phyloP scores from a whole-genome alignment of 2,797 vertebrate genomes.

The Sebastes cheni region DNA sequence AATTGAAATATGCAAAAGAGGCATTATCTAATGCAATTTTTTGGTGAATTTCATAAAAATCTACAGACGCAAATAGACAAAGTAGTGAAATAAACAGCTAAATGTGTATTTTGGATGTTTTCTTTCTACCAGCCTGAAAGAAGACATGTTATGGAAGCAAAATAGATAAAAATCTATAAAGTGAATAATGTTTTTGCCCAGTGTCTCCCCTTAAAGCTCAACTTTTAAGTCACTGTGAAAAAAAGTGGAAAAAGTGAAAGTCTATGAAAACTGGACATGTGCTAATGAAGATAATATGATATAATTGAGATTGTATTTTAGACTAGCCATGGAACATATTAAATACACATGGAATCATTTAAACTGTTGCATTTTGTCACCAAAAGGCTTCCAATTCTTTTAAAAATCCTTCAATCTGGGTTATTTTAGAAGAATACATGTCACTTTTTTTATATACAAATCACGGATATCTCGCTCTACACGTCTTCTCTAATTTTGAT shows the following conservation, averaged over 20 bases:
- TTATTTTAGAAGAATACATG: background rate
- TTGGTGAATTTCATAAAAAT: too few relatives aligned
- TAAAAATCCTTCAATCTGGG: background rate
- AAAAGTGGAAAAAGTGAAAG: background rate
- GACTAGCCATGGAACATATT: background rate
- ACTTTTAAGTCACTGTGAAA: background rate
- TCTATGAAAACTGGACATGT: background rate
- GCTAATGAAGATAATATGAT: background rate
- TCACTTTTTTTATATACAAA: background rate
- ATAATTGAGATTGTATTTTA: background rate
- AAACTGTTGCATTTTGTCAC: background rate
- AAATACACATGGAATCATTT: background rate
- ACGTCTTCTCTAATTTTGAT: slow-evolving; percentile 3
- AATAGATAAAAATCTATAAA: background rate
- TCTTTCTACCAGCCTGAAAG: too few relatives aligned
- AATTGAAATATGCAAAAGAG: too few relatives aligned
- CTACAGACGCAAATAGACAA: too few relatives aligned
- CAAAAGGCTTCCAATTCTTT: background rate
- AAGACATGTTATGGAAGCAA: too few relatives aligned
- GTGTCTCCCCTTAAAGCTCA: background rate
- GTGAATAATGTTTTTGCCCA: background rate
- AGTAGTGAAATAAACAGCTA: too few relatives aligned
- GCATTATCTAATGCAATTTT: too few relatives aligned
- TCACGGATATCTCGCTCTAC: background rate
- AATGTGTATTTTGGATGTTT: too few relatives aligned